phyloP scores from a whole-genome alignment of 2,797 vertebrate genomes.

The Schizopygopsis malacanthus region DNA sequence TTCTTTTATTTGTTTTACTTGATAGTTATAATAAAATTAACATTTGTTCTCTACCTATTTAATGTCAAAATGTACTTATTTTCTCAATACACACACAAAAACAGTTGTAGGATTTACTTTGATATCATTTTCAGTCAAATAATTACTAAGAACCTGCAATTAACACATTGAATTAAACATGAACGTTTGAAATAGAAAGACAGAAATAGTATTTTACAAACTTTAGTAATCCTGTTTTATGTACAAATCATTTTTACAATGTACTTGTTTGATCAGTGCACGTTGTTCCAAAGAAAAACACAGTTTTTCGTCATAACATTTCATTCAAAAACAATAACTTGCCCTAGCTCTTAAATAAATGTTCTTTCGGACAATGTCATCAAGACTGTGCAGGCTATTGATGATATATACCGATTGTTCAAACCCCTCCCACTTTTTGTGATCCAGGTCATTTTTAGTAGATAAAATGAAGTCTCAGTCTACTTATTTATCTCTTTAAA shows the following conservation, averaged over 20 bases:
- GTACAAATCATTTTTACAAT: neutral
- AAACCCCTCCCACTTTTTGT: neutral
- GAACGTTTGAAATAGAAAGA: neutral
- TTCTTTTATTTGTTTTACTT: conserved; percentile 45
- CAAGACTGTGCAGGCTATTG: neutral
- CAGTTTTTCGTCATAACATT: neutral
- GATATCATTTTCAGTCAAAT: too few relatives aligned
- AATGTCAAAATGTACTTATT: neutral
- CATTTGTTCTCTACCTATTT: conserved; percentile 26
- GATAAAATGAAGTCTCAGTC: neutral
- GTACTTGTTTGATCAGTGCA: neutral
- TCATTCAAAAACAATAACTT: neutral
- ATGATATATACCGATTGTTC: neutral
- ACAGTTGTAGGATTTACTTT: too few relatives aligned
- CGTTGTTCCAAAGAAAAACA: neutral
- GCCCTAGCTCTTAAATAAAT: neutral
- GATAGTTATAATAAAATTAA: conserved; percentile 40
- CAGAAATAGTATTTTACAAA: neutral
- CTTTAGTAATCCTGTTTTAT: neutral
- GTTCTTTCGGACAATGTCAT: neutral
- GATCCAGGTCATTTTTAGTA: neutral
- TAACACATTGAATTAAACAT: neutral
- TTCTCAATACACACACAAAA: neutral
- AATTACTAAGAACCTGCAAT: neutral
- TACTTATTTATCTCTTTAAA: neutral